Evolutionary conservation across 1,140 invertebrate genomes (phyloP), one percentile per base, ranked within the genome.

Genomic region (Caenorhabditis remanei): DNA sequence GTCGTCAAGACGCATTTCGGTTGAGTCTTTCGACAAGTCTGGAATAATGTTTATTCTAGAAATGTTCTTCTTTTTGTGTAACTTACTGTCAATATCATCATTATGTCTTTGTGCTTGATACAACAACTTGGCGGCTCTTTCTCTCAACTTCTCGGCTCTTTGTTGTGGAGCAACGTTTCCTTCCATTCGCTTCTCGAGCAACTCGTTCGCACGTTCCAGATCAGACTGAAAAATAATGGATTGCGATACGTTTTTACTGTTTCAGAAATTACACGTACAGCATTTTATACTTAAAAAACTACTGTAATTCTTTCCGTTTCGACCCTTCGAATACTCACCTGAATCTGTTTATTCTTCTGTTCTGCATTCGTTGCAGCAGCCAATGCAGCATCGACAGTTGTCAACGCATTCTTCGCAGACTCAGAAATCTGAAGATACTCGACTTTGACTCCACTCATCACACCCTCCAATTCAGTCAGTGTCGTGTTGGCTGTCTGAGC

Each of bases 391-490:
- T 85, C 83, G 1, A 88, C 87, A 5, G 75, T 67, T 5, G 87
- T 65, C 48, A 85, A 56, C 9, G 87, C 85, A 55, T 67, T 85
- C 84, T 88, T 88, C 4, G 87, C 87, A n/a, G 87, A 71, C 24
- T 88, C 87, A 2, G 84, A 61, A 40, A 88, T 88, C 50, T 88
- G 87, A 19, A 88, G 87, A 50, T 88, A 88, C 63, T 85, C 53
- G 9, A 87, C 86, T 75, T 88, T 88, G 40, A 88, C 87, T 65
- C 65, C 65, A 85, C 86, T 88, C 75, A 88, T 84, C 14, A 87
- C 87, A 55, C 32, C 14, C 53, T 88, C 87, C 83, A 88, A 53
- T 16, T 71, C 43, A 7, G 65, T 21, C 32, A 88, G 41, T 48
- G 87, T 61, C 50, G 53, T 48, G 58, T 88, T 88, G 63, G 87